Conservation (phyloP, 2,888 invertebrate species). For the Eustalomyia histrio region DNA sequence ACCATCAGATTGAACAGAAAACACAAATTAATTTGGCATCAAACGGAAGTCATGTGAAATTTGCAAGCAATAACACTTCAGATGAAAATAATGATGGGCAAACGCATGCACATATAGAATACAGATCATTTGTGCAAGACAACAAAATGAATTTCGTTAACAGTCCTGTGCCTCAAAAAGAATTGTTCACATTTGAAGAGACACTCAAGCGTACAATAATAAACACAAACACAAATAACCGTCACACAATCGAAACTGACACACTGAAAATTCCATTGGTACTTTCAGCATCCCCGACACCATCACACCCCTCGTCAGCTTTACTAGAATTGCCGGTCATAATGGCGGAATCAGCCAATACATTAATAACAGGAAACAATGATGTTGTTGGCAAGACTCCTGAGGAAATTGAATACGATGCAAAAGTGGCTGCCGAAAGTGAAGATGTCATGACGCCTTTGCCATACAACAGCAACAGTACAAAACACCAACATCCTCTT, state of each 20-base stretch:
- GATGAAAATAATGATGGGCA: constrained; percentile 8
- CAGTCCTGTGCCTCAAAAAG: constrained; percentile 8
- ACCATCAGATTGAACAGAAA: neutral
- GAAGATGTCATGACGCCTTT: constrained; percentile 79
- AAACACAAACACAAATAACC: constrained; percentile 8
- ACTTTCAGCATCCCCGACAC: neutral
- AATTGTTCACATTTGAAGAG: constrained; percentile 9
- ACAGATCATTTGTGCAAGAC: constrained; percentile 59
- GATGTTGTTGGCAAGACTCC: constrained; percentile 71
- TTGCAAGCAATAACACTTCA: constrained; percentile 13
- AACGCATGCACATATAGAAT: constrained; percentile 56
- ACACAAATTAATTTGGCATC: neutral
- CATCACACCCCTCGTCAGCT: neutral
- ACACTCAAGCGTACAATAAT: constrained; percentile 20
- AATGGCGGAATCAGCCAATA: neutral
- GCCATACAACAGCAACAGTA: constrained; percentile 56
- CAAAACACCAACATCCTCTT: constrained; percentile 37
- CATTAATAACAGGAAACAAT: constrained; percentile 28
- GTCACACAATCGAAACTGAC: neutral
- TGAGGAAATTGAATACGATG: constrained; percentile 77
- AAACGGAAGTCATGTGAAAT: neutral
- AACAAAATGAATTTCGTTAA: constrained; percentile 12
- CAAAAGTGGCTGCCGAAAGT: constrained; percentile 77
- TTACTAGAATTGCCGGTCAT: neutral
- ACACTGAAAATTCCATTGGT: neutral